Evolutionary conservation across 1,140 invertebrate species (phyloP).

Genomic region (Brachionus paranguensis): DNA sequence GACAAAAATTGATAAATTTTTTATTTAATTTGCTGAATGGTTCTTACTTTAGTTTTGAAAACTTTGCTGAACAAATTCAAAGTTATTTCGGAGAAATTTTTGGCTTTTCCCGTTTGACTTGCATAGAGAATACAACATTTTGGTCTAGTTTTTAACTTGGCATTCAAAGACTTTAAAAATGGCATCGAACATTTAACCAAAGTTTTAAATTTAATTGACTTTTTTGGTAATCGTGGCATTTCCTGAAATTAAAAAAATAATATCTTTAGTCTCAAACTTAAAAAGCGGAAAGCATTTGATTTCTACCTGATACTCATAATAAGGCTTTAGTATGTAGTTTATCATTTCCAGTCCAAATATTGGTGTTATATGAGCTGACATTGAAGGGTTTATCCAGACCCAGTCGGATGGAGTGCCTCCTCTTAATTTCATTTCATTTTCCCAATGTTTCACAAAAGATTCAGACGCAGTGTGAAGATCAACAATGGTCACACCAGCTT

Average conservation of each 20-base stretch:
- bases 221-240: conserved; percentile 79
- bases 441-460: conserved; percentile 89
- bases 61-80: conserved; percentile 83
- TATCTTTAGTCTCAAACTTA: too few relatives aligned
- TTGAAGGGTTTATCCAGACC: conserved; percentile 90
- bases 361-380: conserved; percentile 77
- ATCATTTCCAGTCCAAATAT: conserved; percentile 96
- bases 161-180: conserved; percentile 86
- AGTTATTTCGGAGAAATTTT: conserved; percentile 82
- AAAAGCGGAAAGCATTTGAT: background rate
- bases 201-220: conserved; percentile 79
- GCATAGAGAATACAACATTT: conserved; percentile 88
- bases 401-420: conserved; percentile 90
- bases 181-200: conserved; percentile 79
- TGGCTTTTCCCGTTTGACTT: conserved; percentile 89
- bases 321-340: conserved; percentile 77
- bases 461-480: conserved; percentile 93
- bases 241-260: conserved; percentile 41
- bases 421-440: conserved; percentile 79
- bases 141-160: conserved; percentile 79
- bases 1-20: too few relatives aligned
- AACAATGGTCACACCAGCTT: conserved; percentile 80
- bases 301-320: conserved; percentile 79
- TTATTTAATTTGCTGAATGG: too few relatives aligned
- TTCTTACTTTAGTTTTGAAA: conserved; percentile 78